These are phyloP conservation scores for Melanostoma mellinum DNA, from an alignment of 2,888 invertebrate genomes.

Conservation along the genomic window DNA sequence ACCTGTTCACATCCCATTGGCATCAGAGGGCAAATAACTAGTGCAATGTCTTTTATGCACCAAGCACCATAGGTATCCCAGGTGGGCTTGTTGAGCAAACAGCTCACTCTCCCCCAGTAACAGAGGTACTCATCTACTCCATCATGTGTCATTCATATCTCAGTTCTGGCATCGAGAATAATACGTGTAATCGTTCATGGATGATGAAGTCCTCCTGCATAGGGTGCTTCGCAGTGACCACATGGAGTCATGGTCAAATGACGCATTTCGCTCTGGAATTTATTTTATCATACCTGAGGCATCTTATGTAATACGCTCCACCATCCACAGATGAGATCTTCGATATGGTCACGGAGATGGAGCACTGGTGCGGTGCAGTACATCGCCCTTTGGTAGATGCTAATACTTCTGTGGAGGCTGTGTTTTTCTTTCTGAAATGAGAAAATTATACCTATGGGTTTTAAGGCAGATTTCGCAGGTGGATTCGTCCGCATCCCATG, in stretches of 20 bases:
- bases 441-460: slow-evolving; percentile 42
- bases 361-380: not conserved
- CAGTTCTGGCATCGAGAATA: slow-evolving; percentile 57
- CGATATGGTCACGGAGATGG: slow-evolving; percentile 43
- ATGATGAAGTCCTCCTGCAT: slow-evolving; percentile 1
- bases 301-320: slow-evolving; percentile 32
- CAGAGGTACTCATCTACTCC: slow-evolving; percentile 58
- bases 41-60: slow-evolving; percentile 35
- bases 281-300: slow-evolving; percentile 52
- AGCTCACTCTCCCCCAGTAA: slow-evolving; percentile 11
- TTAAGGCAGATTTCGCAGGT: slow-evolving; percentile 39
- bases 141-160: slow-evolving; percentile 70
- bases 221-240: slow-evolving; percentile 31
- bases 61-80: not conserved
- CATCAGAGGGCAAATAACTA: not conserved
- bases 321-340: slow-evolving; percentile 35
- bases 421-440: slow-evolving; percentile 6
- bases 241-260: slow-evolving; percentile 46
- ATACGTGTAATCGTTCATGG: slow-evolving; percentile 57
- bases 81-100: slow-evolving; percentile 34
- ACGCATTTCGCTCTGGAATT: slow-evolving; percentile 56
- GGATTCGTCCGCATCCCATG: slow-evolving; percentile 44
- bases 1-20: slow-evolving; percentile 3
- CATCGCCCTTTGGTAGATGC: slow-evolving; percentile 9
- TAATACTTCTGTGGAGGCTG: slow-evolving; percentile 7